Evolutionary conservation across 2,888 invertebrate species (phyloP).

Genomic region (Agrochola lychnidis): DNA sequence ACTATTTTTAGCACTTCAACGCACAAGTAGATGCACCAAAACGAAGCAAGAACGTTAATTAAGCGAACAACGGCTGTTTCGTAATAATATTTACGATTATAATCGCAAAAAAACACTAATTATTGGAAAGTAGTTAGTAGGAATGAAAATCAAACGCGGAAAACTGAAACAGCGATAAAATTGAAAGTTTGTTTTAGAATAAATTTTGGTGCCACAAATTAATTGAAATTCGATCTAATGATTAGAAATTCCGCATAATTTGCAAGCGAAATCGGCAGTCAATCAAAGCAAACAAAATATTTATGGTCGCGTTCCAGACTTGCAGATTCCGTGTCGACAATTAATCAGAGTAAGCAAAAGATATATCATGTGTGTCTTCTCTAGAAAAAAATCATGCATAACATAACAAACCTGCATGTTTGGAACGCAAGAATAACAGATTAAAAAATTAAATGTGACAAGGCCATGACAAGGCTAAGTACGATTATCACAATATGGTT

Average conservation of each 20-base stretch:
- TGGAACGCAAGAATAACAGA: too few species aligned
- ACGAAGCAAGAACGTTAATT: slow-evolving; percentile 29
- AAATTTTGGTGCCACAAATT: slow-evolving; percentile 12
- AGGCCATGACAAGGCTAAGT: too few species aligned
- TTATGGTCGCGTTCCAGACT: slow-evolving; percentile 56
- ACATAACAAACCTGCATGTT: too few species aligned
- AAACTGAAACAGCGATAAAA: slow-evolving; percentile 6
- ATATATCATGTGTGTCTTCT: background rate
- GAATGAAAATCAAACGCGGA: slow-evolving; percentile 27
- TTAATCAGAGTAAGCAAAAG: background rate
- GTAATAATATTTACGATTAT: slow-evolving; percentile 32
- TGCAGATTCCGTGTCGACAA: background rate
- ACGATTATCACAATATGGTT: too few species aligned
- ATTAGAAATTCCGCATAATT: slow-evolving; percentile 54
- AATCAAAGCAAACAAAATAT: slow-evolving; percentile 65
- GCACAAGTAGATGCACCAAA: slow-evolving; percentile 25
- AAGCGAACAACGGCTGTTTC: slow-evolving; percentile 32
- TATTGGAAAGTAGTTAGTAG: slow-evolving; percentile 21
- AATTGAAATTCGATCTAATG: slow-evolving; percentile 28
- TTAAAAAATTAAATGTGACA: too few species aligned
- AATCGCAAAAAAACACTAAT: slow-evolving; percentile 23
- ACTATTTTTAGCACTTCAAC: slow-evolving; percentile 15
- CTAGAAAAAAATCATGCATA: background rate
- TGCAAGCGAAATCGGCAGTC: slow-evolving; percentile 63
- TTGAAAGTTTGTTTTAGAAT: slow-evolving; percentile 4